Percentiles rank a stretch among this genome's conserved stretches.
Evolutionary conservation across 2,113 vertebrate species (phyloP).

Genomic region (Podocnemis expansa): DNA sequence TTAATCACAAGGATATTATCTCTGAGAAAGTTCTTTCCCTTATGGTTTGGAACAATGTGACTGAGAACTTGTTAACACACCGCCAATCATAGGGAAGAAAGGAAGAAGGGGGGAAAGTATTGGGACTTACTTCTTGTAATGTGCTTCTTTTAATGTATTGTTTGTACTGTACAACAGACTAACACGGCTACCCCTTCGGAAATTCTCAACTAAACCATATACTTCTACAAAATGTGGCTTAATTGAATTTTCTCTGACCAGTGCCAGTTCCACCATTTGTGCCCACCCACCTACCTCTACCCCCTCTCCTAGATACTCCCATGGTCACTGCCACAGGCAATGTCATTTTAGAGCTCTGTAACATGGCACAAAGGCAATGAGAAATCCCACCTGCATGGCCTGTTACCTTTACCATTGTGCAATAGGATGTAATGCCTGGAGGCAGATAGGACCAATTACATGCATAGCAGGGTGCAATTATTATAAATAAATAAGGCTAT

Average conservation of each 20-base stretch:
- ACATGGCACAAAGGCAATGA: neutral
- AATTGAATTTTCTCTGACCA: neutral
- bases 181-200: too few relatives aligned
- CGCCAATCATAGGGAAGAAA: too few relatives aligned
- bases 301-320: neutral
- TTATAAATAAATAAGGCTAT: neutral
- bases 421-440: neutral
- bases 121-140: neutral
- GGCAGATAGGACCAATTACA: neutral
- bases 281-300: neutral
- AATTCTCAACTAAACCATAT: fast-evolving
- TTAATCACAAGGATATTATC: neutral
- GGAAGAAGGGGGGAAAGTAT: too few relatives aligned
- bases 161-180: too few relatives aligned
- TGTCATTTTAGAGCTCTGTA: neutral
- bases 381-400: neutral
- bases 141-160: too few relatives aligned
- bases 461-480: neutral
- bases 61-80: too few relatives aligned
- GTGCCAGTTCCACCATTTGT: neutral
- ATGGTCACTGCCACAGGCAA: neutral
- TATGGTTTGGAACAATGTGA: neutral
- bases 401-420: neutral
- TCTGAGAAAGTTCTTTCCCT: neutral
- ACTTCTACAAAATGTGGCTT: neutral